A percentile compares a stretch with the other conserved stretches of the same genome.
These are phyloP conservation scores for Nothoprocta pentlandii DNA, from an alignment of 2,113 vertebrate genomes.

Conservation along the genomic window DNA sequence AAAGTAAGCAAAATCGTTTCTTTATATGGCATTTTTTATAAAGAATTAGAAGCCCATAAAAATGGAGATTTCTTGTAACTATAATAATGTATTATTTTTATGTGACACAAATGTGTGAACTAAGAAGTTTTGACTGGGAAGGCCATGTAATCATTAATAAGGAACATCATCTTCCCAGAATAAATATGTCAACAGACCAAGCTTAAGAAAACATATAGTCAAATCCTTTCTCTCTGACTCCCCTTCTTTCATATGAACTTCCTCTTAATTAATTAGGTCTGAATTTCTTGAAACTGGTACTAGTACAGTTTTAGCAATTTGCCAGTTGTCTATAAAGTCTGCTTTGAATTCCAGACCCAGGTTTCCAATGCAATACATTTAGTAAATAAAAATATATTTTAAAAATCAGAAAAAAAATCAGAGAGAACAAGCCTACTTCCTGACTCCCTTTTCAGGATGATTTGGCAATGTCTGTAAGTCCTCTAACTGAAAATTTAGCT, in stretches of 20 bases:
- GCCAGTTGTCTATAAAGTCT: neutral
- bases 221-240: neutral
- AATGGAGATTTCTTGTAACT: neutral
- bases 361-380: neutral
- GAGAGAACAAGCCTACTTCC: neutral
- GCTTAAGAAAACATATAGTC: neutral
- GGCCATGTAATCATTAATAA: neutral
- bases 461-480: neutral
- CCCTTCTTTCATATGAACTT: neutral
- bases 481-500: neutral
- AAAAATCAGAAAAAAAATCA: neutral
- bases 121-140: neutral
- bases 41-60: neutral
- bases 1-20: neutral
- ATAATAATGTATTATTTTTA: neutral
- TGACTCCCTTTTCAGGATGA: neutral
- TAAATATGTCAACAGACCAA: neutral
- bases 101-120: neutral
- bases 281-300: neutral
- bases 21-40: neutral
- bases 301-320: neutral
- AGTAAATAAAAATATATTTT: neutral
- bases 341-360: neutral
- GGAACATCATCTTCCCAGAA: neutral
- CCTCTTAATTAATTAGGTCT: neutral